These are phyloP conservation scores for Scaptomyza tumidula DNA, from an alignment of 2,888 invertebrate genomes.

Conservation along the genomic window DNA sequence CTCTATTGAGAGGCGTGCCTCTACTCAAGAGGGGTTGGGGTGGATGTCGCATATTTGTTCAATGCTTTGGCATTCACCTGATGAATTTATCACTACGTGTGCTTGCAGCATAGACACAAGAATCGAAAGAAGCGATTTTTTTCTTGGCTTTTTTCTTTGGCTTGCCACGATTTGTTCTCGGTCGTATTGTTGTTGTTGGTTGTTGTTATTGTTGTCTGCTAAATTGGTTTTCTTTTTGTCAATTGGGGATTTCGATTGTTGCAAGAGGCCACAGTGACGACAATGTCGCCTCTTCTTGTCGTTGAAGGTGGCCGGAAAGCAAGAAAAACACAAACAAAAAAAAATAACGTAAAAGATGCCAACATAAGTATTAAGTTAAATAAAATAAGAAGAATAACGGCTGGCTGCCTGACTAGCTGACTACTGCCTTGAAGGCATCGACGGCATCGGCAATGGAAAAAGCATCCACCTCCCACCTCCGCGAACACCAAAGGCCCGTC, in stretches of 20 bases:
- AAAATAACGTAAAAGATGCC: constrained; percentile 47
- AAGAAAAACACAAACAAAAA: constrained; percentile 1
- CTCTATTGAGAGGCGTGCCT: constrained; percentile 6
- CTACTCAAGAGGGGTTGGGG: background rate
- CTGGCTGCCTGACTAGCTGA: constrained; percentile 17
- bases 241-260: constrained; percentile 84
- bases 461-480: background rate
- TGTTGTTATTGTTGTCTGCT: constrained; percentile 79
- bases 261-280: constrained; percentile 73
- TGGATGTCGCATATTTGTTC: constrained; percentile 61
- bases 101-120: constrained; percentile 26
- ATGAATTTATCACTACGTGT: constrained; percentile 82
- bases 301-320: constrained; percentile 45
- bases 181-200: constrained; percentile 68
- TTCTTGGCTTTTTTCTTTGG: background rate
- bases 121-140: constrained; percentile 6
- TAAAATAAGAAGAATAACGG: constrained; percentile 68
- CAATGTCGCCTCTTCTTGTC: constrained; percentile 35
- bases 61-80: constrained; percentile 81
- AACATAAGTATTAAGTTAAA: constrained; percentile 78
- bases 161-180: constrained; percentile 56
- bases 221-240: constrained; percentile 84
- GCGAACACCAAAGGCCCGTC: constrained; percentile 41
- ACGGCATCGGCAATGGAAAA: constrained; percentile 5
- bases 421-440: constrained; percentile 19